Base-by-base conservation (phyloP, 92 coral and sea anemone species). In the Paragorgia papillata region DNA sequence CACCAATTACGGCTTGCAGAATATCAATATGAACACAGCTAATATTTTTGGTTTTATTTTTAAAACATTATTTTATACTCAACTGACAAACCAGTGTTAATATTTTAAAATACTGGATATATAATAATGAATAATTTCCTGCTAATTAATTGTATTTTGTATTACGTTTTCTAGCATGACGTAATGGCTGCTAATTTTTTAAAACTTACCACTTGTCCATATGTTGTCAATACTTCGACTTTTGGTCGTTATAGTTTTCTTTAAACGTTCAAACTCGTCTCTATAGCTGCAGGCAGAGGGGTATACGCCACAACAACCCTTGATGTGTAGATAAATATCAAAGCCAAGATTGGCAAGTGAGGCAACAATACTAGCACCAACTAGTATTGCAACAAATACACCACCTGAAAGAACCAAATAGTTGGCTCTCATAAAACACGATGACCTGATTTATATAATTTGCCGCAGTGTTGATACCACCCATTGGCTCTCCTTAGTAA, bases 261-360 rank as follows among this genome's bases (percentile, higher is more conserved):
- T 54, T 5, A 81, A 33, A 0, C 67, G 61, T 0, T 55, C 79
- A 51, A 85, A 66, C 46, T 68, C 79, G 15, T 68, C 65, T 24
- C 64, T 57, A 55, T 81, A 64, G 5, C 26, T 48, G 49, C 89
- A 85, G 9, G 83, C 86, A 0, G 78, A 50, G 1, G 79, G 79
- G 32, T 56, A 74, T 0, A 66, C 51, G 4, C 85, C 89, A 24
- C 89, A 85, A 51, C 89, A 85, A 15, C 86, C 86, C 56, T 75
- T 34, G 35, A 85, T 76, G 18, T 76, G 79, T 50, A 80, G 30
- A n/a, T 44, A 85, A 1, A 81, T 69, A 14, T 85, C 89, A 26
- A 61, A 58, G 14, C 82, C 85, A 56, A 85, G 68, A 24, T 80
- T 75, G 12, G 85, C 89, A 14, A 77, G 28, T 24, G 85, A 80